Base-by-base conservation (phyloP, 2,888 invertebrate species). In the Stenodema calcarata region DNA sequence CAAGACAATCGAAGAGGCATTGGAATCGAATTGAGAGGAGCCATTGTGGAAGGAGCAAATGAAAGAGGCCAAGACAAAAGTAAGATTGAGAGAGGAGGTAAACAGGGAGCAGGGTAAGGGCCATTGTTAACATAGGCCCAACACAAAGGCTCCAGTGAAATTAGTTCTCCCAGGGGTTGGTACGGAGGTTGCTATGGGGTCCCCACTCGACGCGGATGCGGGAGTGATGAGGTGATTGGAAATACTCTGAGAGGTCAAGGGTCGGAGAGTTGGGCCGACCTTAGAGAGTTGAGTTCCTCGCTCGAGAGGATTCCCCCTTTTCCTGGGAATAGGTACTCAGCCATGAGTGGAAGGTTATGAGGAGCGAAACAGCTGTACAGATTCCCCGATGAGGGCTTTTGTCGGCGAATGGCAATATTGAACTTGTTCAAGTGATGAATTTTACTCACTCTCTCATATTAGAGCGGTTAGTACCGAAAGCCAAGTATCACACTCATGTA, bases 61-160 rank as follows among this genome's bases (percentile, higher is more conserved):
- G 80, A 80, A 80, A 80, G 80, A 54, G 54, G 54, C 80, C 30
- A 80, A 54, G 80, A 80, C 50, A 54, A 54, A 80, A 80, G 80
- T 54, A 27, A 28, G 80, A 54, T 23, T 44, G 28, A 44, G 78
- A 44, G 78, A 41, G 42, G 50, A 50, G 35, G 80, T 80, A 80
- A 80, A 80, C 80, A 80, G 80, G 62, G 80, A 50, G 54, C 80
- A 16, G 28, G 80, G 41, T 80, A 54, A 54, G 54, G 62, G 80
- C 80, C 80, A 80, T 80, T 80, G 80, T 80, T 80, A 80, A 80
- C 80, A 80, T 80, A 42, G 80, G 73, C 73, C 54, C 80, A 47
- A 54, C 80, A 80, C 80, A 80, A 80, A 80, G 80, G 47, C 80
- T 35, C 80, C 18, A 80, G 80, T 80, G 80, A 80, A 80, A 80